phyloP scores from a whole-genome alignment of 2,888 invertebrate genomes.

The Cephus spinipes region DNA sequence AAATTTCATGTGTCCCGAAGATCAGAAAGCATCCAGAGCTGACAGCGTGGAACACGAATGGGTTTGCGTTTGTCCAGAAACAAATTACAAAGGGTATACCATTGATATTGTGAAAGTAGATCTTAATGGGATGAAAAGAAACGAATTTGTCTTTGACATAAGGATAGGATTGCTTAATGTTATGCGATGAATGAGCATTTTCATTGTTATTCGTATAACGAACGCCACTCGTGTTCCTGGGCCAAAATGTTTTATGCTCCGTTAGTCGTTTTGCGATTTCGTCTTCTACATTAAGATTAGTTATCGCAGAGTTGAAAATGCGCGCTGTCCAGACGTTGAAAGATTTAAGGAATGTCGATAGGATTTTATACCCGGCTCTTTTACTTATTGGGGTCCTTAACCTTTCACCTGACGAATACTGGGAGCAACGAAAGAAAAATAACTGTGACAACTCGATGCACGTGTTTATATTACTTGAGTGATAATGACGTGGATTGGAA shows the following conservation, averaged over 20 bases:
- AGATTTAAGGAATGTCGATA: background rate
- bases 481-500: background rate
- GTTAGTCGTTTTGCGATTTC: background rate
- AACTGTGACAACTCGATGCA: background rate
- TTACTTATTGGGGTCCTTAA: background rate
- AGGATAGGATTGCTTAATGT: background rate
- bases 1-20: conserved; percentile 97
- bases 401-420: background rate
- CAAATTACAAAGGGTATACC: conserved; percentile 84
- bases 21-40: conserved; percentile 90
- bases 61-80: conserved; percentile 84
- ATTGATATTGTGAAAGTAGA: background rate
- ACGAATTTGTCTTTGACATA: background rate
- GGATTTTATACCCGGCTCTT: background rate
- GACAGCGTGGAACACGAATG: conserved; percentile 93
- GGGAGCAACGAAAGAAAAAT: background rate
- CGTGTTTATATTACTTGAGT: background rate
- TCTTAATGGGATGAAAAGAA: background rate
- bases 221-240: background rate
- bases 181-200: background rate
- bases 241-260: background rate
- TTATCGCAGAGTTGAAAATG: background rate
- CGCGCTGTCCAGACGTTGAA: background rate
- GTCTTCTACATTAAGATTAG: background rate
- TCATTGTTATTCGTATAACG: background rate